Percentiles rank a stretch among this genome's conserved stretches.
Evolutionary conservation across 2,113 vertebrate genomes (phyloP).

Genomic region (Pomatostomus ruficeps): DNA sequence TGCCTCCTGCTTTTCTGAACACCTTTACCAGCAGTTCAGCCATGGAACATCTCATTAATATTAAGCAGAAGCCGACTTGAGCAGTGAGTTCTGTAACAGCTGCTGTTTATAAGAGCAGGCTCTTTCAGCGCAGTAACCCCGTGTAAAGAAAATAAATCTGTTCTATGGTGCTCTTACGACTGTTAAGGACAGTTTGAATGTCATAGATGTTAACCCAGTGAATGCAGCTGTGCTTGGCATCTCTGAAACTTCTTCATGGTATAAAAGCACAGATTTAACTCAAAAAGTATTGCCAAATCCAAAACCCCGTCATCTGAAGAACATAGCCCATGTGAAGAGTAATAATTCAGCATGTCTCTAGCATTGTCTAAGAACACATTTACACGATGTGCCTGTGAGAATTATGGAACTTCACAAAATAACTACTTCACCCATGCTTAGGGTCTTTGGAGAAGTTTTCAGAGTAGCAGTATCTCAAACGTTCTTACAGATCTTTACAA

Average conservation of each 20-base stretch:
- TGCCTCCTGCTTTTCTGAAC: neutral
- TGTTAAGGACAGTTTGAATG: conserved; percentile 56
- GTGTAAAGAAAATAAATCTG: neutral
- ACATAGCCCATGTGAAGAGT: neutral
- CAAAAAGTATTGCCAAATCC: conserved; percentile 5
- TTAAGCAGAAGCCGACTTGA: conserved; percentile 26
- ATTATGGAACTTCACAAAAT: neutral
- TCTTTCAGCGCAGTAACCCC: conserved; percentile 15
- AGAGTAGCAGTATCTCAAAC: neutral
- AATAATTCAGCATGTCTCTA: neutral
- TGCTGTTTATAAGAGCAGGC: conserved; percentile 42
- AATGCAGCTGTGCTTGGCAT: neutral
- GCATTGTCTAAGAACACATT: neutral
- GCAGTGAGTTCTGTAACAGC: conserved; percentile 14
- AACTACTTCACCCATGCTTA: neutral
- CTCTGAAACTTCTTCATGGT: neutral
- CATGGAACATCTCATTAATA: neutral
- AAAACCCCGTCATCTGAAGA: neutral
- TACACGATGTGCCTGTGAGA: neutral
- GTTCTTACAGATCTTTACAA: neutral
- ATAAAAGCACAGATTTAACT: conserved; percentile 18
- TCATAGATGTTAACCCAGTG: conserved; percentile 17
- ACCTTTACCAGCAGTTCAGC: neutral
- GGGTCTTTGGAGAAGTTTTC: neutral
- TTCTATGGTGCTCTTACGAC: conserved; percentile 47